A percentile compares a stretch with the other conserved stretches of the same genome.
Conservation (phyloP, 2,113 vertebrate species). For the Pogona vitticeps region DNA sequence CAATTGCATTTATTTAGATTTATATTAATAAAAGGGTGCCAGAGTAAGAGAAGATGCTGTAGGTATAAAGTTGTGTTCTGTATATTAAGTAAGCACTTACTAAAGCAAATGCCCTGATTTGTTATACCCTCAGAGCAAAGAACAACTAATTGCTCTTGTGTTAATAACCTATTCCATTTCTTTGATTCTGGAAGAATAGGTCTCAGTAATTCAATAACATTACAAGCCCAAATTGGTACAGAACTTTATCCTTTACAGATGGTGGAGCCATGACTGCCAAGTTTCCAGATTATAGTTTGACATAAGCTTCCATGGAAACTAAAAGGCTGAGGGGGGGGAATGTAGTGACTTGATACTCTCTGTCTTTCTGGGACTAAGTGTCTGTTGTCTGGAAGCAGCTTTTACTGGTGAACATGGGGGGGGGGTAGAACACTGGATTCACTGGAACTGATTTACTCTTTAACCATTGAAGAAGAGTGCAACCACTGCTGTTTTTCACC, state of each 20-base stretch:
- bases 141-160: background rate
- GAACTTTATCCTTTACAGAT: constrained; percentile 20
- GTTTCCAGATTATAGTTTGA: background rate
- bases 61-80: background rate
- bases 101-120: constrained; percentile 1
- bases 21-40: background rate
- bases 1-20: background rate
- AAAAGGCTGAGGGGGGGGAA: background rate
- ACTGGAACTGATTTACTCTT: background rate
- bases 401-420: background rate
- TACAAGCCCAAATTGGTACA: constrained; percentile 18
- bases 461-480: background rate
- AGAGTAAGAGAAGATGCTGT: no score
- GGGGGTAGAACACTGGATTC: background rate
- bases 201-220: background rate
- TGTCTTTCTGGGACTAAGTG: background rate
- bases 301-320: constrained; percentile 12
- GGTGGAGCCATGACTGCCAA: constrained; percentile 17
- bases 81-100: background rate
- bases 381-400: background rate
- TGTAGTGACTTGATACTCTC: background rate
- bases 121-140: background rate
- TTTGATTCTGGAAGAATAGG: background rate
- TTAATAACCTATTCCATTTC: background rate
- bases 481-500: background rate